phyloP scores from a whole-genome alignment of 2,113 vertebrate species.

The Sarotherodon lohbergeri region DNA sequence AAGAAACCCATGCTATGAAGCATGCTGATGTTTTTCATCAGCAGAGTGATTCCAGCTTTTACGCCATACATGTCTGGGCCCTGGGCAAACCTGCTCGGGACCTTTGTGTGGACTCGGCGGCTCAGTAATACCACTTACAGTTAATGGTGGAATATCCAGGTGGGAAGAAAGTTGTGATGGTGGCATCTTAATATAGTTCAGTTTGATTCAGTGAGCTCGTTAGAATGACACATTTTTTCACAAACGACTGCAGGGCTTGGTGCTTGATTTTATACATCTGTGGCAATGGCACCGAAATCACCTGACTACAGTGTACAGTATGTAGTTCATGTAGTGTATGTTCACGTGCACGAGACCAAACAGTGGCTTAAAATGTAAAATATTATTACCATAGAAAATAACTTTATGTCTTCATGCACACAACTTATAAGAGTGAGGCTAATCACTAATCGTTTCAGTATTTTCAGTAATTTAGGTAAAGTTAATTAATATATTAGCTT shows the following conservation, averaged over 20 bases:
- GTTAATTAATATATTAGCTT: not conserved
- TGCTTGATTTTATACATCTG: not conserved
- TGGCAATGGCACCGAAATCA: not conserved
- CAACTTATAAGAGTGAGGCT: not conserved
- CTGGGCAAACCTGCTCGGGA: not conserved
- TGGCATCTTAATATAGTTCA: not conserved
- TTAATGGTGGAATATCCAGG: not conserved
- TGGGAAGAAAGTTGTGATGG: not conserved
- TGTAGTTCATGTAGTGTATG: not conserved
- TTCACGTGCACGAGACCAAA: not conserved
- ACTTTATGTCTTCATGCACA: not conserved
- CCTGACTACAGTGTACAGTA: not conserved
- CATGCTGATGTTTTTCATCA: not conserved
- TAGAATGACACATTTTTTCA: not conserved
- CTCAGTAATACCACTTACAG: not conserved
- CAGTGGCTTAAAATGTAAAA: rapidly evolving
- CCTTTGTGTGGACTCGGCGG: rapidly evolving
- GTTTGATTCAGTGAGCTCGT: not conserved
- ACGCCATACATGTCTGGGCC: rapidly evolving
- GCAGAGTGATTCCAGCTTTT: not conserved
- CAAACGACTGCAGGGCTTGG: not conserved
- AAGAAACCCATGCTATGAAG: not conserved
- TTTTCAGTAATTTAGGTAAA: not conserved
- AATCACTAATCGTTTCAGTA: not conserved
- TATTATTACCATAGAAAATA: not conserved